Evolutionary conservation across 2,113 vertebrate species (phyloP).

Genomic region (Perca fluviatilis): DNA sequence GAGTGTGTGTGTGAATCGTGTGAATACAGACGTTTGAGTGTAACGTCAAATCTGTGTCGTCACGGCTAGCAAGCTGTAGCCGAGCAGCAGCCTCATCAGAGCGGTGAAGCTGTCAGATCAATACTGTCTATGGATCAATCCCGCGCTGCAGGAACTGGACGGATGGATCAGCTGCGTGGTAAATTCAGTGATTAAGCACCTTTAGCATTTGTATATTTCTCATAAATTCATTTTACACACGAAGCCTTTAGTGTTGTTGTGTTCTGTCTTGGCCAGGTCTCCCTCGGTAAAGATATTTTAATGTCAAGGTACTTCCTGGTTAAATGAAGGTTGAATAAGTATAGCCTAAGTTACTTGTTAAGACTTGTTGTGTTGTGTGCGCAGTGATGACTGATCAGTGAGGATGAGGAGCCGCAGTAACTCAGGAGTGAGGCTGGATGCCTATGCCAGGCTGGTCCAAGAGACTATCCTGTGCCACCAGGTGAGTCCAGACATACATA

Average conservation of each 20-base stretch:
- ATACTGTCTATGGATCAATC: too few relatives aligned
- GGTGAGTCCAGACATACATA: slow-evolving; percentile 77
- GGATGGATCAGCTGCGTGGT: slow-evolving; percentile 20
- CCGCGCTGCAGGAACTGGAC: slow-evolving; percentile 7
- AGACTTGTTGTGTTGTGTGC: slow-evolving; percentile 16
- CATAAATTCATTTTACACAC: too few relatives aligned
- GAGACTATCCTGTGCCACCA: slow-evolving; percentile 95
- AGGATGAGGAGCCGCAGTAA: slow-evolving; percentile 97
- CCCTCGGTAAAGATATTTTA: too few relatives aligned
- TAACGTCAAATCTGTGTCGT: background rate
- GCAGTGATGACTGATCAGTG: slow-evolving; percentile 27
- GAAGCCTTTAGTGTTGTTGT: background rate
- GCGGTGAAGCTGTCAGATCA: background rate
- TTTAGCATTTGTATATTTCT: background rate
- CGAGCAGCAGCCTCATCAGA: background rate
- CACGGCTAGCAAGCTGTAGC: slow-evolving; percentile 51
- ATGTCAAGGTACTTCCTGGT: too few relatives aligned
- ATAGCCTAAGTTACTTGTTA: background rate
- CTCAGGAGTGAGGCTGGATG: slow-evolving; percentile 94
- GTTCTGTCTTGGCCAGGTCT: too few relatives aligned
- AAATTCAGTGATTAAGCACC: background rate
- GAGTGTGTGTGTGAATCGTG: background rate
- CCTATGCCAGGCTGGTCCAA: slow-evolving; percentile 93
- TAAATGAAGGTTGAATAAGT: too few relatives aligned
- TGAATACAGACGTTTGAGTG: background rate